Evolutionary conservation across 2,113 vertebrate genomes (phyloP).

Genomic region (Tiliqua scincoides): DNA sequence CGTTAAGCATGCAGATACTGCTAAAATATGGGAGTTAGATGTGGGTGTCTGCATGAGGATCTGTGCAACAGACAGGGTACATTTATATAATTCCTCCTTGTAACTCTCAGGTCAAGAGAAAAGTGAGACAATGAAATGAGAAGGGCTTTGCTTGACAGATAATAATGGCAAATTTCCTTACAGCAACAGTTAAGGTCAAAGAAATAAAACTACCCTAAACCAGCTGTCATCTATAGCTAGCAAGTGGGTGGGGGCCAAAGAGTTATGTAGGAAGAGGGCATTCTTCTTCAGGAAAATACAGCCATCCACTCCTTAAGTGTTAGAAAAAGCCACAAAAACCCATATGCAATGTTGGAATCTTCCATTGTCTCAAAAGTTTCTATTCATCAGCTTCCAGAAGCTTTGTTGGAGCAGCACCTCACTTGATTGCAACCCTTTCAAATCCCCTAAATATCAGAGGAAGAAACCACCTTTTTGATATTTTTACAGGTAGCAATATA

Average conservation of each 20-base stretch:
- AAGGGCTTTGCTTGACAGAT: background rate
- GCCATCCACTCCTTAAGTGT: background rate
- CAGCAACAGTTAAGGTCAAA: constrained; percentile 15
- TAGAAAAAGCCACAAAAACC: background rate
- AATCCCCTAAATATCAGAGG: constrained; percentile 61
- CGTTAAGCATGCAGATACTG: background rate
- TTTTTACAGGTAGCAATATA: constrained; percentile 66
- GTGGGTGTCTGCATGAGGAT: background rate
- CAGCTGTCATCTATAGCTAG: constrained; percentile 6
- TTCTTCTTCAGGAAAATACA: background rate
- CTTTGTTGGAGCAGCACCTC: constrained; percentile 30
- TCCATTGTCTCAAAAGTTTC: constrained; percentile 14
- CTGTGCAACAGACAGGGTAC: background rate
- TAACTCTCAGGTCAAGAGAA: background rate
- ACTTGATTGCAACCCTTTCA: constrained; percentile 59
- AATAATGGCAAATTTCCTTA: constrained; percentile 15
- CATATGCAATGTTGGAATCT: background rate
- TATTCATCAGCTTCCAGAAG: constrained; percentile 3
- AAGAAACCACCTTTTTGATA: constrained; percentile 56
- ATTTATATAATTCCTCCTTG: background rate
- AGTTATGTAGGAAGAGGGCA: background rate
- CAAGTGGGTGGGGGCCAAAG: constrained; percentile 26
- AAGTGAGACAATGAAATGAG: constrained; percentile 4
- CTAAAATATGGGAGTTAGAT: background rate
- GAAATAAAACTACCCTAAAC: constrained; percentile 35